Percentiles rank a stretch among this genome's conserved stretches.
phyloP scores from a whole-genome alignment of 2,113 vertebrate genomes.

The Strix aluco region DNA sequence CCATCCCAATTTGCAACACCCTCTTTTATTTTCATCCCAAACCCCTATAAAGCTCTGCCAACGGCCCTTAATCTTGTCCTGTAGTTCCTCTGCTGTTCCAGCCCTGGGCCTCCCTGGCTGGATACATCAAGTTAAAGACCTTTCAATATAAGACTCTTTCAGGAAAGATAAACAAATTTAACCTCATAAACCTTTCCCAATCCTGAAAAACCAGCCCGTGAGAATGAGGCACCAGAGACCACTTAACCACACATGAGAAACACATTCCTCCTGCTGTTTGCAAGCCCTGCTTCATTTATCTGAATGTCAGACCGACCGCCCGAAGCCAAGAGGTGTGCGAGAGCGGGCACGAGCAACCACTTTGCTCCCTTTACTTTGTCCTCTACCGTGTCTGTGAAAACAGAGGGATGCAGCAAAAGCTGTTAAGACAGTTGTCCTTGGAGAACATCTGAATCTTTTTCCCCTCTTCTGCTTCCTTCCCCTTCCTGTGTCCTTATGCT shows the following conservation, averaged over 20 bases:
- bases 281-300: constrained; percentile 49
- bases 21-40: constrained; percentile 14
- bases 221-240: constrained; percentile 54
- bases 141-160: constrained; percentile 33
- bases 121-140: constrained; percentile 31
- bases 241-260: constrained; percentile 44
- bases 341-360: neutral
- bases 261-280: constrained; percentile 53
- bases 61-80: neutral
- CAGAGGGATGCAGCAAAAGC: neutral
- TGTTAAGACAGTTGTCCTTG: no score
- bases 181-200: constrained; percentile 55
- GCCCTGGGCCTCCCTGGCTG: neutral
- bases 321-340: constrained; percentile 19
- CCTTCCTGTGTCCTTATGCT: neutral
- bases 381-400: neutral
- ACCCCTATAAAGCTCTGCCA: neutral
- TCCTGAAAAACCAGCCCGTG: constrained; percentile 36
- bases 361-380: neutral
- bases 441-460: neutral
- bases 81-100: constrained; percentile 4
- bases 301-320: neutral
- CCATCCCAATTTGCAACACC: neutral
- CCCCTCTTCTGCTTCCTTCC: neutral
- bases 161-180: constrained; percentile 50